Base-by-base conservation (phyloP, 2,113 vertebrate genomes). In the Cavia porcellus region DNA sequence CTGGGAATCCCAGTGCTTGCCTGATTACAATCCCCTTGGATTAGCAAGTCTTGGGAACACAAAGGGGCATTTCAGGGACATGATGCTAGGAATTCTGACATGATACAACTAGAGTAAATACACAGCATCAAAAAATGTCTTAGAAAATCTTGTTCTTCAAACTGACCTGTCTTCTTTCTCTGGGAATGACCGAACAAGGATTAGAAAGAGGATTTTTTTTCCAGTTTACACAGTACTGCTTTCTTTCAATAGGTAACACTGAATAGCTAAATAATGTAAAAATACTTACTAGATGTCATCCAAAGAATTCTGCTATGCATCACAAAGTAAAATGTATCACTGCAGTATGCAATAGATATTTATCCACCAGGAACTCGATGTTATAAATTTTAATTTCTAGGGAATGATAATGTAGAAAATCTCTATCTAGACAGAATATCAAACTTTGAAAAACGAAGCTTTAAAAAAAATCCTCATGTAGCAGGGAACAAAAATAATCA, bases 401-500 rank as follows among this genome's bases (percentile, higher is more conserved):
- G 57, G 8, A 92, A 13, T 70, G 30, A 25, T 57, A 92, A 68
- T 50, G 20, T 77, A 62, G 47, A 81, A 91, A 62, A 42, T n/a
- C 19, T 86, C 15, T 19, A 57, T 62, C 85, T 82, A 30, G 61
- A 70, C 0, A 89, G 13, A n/a, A 59, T 74, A 64, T 45, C 45
- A 90, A 6, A 61, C 24, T 59, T 88, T 84, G 17, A 3, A 38
- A 59, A 70, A 19, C 15, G 20, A 57, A 57, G 15, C 50, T 52
- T 57, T 19, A 17, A 57, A 70, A 70, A 70, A 19, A n/a, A 20
- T n/a, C n/a, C 68, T 70, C 13, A 85, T 50, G 61, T 57, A 66
- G 55, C 30, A 94, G 15, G 25, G 7, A 95, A 92, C 42, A 97
- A 97, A 92, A 92, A 80, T 77, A 95, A 96, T 74, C 52, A 92